Conservation (phyloP, 2,113 vertebrate genomes). For the Willisornis vidua region DNA sequence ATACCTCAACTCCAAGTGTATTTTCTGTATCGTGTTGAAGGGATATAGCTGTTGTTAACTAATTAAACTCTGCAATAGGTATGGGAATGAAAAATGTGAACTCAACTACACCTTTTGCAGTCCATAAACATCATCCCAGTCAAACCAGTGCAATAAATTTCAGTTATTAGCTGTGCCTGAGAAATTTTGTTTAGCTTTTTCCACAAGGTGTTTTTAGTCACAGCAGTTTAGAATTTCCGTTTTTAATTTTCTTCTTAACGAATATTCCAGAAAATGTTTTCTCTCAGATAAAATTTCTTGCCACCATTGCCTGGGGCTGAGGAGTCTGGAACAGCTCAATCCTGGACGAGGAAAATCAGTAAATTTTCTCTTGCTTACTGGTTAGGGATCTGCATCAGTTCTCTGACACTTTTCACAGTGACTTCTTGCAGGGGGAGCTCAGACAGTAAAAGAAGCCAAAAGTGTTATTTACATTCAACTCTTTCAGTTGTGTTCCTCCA, state of each 20-base stretch:
- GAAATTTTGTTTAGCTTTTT: neutral
- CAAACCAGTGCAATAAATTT: neutral
- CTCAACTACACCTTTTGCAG: neutral
- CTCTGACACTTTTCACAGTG: neutral
- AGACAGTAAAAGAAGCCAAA: neutral
- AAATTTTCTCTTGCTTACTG: neutral
- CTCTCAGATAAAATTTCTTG: neutral
- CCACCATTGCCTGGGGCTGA: neutral
- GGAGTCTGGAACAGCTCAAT: neutral
- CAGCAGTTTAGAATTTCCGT: neutral
- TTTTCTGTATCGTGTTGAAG: neutral
- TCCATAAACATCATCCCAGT: neutral
- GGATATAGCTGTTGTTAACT: neutral
- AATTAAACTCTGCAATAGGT: neutral
- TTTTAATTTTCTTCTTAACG: neutral
- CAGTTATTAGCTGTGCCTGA: neutral
- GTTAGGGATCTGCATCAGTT: neutral
- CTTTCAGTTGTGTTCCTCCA: neutral
- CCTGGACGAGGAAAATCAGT: neutral
- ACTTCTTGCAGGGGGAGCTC: neutral
- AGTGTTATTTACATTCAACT: neutral
- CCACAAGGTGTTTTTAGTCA: neutral
- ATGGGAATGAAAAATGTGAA: neutral
- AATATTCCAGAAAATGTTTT: neutral
- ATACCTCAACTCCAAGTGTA: neutral